These are phyloP conservation scores for Diadema setosum DNA, from an alignment of 35 echinoderm and acorn worm species.

Conservation along the genomic window DNA sequence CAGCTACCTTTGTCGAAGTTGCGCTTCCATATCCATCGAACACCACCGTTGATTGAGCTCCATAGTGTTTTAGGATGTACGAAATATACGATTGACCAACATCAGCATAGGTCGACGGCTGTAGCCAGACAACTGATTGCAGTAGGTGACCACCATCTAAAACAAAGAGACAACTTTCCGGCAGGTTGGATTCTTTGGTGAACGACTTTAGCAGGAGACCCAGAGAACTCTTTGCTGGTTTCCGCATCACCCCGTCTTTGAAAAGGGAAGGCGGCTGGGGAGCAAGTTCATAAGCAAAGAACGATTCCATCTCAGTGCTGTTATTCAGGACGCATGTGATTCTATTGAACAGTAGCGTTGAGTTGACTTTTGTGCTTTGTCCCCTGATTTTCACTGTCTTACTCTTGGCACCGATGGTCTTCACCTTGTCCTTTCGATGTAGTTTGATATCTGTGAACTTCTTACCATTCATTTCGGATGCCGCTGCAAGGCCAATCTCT, in stretches of 20 bases:
- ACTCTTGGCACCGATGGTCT: no score
- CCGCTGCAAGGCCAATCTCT: no score
- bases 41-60: no score
- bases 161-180: slow-evolving; percentile 35
- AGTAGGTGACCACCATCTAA: slow-evolving; percentile 62
- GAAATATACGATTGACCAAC: slow-evolving; percentile 9
- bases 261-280: neutral
- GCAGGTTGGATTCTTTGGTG: slow-evolving; percentile 23
- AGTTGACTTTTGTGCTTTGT: slow-evolving; percentile 24
- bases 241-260: slow-evolving; percentile 10
- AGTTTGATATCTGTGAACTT: slow-evolving; percentile 23
- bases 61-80: slow-evolving; percentile 21
- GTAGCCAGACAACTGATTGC: slow-evolving; percentile 45
- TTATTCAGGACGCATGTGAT: slow-evolving; percentile 42
- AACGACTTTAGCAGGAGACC: slow-evolving; percentile 58
- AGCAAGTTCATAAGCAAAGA: slow-evolving; percentile 45
- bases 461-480: no score
- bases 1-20: no score
- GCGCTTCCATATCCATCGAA: no score
- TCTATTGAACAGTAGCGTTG: slow-evolving; percentile 36
- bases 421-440: no score
- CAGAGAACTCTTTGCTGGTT: no score
- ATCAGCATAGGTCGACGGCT: slow-evolving; percentile 48
- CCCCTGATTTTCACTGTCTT: slow-evolving; percentile 42
- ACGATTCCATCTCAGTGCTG: slow-evolving; percentile 30